Percentiles rank a stretch among this genome's conserved stretches.
These are phyloP conservation scores for Agrotis segetum DNA, from an alignment of 2,888 invertebrate genomes.

Conservation along the genomic window DNA sequence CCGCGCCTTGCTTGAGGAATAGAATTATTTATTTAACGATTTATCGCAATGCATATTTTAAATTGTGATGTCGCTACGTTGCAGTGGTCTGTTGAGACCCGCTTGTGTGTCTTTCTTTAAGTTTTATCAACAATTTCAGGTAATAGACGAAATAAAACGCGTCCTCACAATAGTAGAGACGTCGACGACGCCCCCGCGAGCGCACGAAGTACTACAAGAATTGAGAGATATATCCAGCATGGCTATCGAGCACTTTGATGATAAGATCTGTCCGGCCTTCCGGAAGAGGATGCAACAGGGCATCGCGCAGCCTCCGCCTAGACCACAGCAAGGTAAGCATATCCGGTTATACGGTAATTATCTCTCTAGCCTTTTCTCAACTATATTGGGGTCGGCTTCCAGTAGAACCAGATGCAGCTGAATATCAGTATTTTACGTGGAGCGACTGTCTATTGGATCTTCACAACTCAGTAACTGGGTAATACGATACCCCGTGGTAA, in stretches of 20 bases:
- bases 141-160: slow-evolving; percentile 96
- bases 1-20: too few species aligned
- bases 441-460: too few species aligned
- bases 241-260: slow-evolving; percentile 99
- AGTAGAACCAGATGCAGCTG: too few species aligned
- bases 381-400: too few species aligned
- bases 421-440: too few species aligned
- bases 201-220: slow-evolving; percentile 97
- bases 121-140: slow-evolving; percentile 85
- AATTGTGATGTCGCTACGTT: too few species aligned
- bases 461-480: too few species aligned
- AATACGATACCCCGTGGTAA: too few species aligned
- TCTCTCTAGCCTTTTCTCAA: too few species aligned
- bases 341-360: background rate
- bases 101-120: background rate
- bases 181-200: slow-evolving; percentile 92
- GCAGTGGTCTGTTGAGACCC: too few species aligned
- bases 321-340: slow-evolving; percentile 70
- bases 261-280: slow-evolving; percentile 93
- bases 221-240: slow-evolving; percentile 97
- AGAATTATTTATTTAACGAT: too few species aligned
- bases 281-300: slow-evolving; percentile 81
- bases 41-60: too few species aligned
- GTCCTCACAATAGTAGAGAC: slow-evolving; percentile 94
- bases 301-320: slow-evolving; percentile 66